Conservation (phyloP, 2,888 invertebrate genomes). For the Temnothorax rugatulus region DNA sequence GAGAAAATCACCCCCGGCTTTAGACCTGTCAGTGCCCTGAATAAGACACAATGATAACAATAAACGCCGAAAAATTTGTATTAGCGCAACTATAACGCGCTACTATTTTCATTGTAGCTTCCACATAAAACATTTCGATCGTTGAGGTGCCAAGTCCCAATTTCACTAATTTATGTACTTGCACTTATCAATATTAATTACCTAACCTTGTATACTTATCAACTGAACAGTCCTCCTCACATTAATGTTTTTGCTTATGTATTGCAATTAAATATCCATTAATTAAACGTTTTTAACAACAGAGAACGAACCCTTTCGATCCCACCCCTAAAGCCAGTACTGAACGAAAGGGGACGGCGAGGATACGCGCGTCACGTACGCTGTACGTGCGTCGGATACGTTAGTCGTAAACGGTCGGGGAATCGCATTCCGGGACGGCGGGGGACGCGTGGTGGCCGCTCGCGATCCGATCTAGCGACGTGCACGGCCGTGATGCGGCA, state of each 20-base stretch:
- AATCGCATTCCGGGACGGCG: conserved; percentile 66
- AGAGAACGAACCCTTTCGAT: conserved; percentile 8
- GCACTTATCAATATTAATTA: background rate
- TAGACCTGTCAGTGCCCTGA: conserved; percentile 27
- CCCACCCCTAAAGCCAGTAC: conserved; percentile 36
- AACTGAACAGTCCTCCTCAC: background rate
- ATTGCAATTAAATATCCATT: background rate
- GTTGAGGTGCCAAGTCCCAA: background rate
- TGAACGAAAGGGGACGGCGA: conserved; percentile 52
- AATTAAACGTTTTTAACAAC: background rate
- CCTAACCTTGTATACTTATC: background rate
- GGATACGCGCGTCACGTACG: conserved; percentile 77
- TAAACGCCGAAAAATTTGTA: background rate
- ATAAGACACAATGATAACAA: background rate
- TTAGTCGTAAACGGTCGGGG: conserved; percentile 74
- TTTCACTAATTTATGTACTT: background rate
- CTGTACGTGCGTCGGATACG: conserved; percentile 78
- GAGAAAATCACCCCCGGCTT: conserved; percentile 51
- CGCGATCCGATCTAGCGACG: conserved; percentile 70
- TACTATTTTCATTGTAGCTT: background rate
- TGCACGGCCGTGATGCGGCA: conserved; percentile 50
- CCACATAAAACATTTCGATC: background rate
- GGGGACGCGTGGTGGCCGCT: conserved; percentile 42
- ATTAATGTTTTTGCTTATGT: background rate
- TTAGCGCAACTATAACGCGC: background rate